A percentile compares a stretch with the other conserved stretches of the same genome.
These are phyloP conservation scores for Glaucomys volans DNA, from an alignment of 2,113 vertebrate species.

Conservation along the genomic window DNA sequence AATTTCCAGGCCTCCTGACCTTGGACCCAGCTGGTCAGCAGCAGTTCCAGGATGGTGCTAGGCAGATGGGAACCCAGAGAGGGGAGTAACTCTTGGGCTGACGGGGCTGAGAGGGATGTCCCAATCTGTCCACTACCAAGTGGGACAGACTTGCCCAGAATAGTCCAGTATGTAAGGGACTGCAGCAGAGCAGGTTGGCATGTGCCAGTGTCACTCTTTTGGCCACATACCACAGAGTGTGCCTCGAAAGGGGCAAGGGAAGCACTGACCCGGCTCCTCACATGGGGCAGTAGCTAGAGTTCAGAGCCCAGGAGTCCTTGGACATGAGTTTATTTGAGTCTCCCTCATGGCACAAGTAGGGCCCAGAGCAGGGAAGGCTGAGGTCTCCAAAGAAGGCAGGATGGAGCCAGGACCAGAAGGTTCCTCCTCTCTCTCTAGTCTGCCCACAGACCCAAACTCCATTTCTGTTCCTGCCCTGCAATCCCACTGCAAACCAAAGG, in stretches of 20 bases:
- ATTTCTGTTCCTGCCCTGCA: not conserved
- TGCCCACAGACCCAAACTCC: not conserved
- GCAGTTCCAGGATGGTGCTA: not conserved
- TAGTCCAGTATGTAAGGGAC: not conserved
- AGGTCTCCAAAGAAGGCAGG: not conserved
- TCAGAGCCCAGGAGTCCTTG: not conserved
- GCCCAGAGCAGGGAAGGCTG: not conserved
- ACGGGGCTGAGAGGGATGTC: not conserved
- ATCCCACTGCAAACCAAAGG: not conserved
- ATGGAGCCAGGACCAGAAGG: not conserved
- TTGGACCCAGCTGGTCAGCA: not conserved
- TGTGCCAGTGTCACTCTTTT: too few species aligned
- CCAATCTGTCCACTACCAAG: not conserved
- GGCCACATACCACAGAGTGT: not conserved
- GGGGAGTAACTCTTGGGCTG: not conserved
- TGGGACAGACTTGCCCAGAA: not conserved
- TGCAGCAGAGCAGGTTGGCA: not conserved
- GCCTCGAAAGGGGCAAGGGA: not conserved
- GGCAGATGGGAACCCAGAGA: not conserved
- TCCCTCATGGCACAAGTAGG: not conserved
- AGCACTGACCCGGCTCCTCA: fast-evolving
- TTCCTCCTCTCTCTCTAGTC: not conserved
- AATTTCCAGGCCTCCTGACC: constrained; percentile 53
- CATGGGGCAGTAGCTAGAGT: not conserved
- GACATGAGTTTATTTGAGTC: not conserved